Conservation (phyloP, 2,888 invertebrate species). For the Meliscaeva auricollis region DNA sequence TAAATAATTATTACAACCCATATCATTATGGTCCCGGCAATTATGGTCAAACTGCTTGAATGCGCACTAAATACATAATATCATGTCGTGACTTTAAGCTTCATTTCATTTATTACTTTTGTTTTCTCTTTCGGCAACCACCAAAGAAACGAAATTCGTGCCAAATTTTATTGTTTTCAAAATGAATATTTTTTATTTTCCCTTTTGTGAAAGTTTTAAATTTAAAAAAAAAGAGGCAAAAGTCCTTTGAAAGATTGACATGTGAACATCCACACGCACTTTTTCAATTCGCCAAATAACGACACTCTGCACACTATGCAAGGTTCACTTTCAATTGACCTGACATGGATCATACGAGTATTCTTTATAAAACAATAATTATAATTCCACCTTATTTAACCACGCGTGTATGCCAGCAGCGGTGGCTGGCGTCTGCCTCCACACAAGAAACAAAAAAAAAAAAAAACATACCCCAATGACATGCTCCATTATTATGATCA, state of each 20-base stretch:
- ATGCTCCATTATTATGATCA: background rate
- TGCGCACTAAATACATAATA: background rate
- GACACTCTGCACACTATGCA: background rate
- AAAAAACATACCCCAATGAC: background rate
- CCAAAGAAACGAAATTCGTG: background rate
- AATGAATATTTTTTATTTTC: too few species aligned
- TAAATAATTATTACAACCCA: background rate
- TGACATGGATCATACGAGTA: slow-evolving; percentile 9
- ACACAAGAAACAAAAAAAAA: background rate
- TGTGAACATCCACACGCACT: slow-evolving; percentile 25
- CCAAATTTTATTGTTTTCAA: too few species aligned
- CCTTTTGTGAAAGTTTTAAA: too few species aligned
- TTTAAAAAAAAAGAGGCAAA: background rate
- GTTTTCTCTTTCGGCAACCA: background rate
- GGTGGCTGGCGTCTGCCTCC: background rate
- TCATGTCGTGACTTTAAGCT: slow-evolving; percentile 14
- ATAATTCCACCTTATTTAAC: slow-evolving; percentile 25
- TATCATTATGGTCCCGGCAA: background rate
- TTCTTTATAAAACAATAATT: slow-evolving; percentile 14
- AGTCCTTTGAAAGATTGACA: background rate
- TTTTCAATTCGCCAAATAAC: slow-evolving; percentile 30
- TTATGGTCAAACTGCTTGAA: slow-evolving; percentile 19
- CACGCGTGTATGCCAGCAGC: background rate
- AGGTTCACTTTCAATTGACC: slow-evolving; percentile 54
- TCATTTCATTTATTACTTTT: slow-evolving; percentile 9